Evolutionary conservation across 2,888 invertebrate genomes (phyloP).

Genomic region (Ametastegia equiseti): DNA sequence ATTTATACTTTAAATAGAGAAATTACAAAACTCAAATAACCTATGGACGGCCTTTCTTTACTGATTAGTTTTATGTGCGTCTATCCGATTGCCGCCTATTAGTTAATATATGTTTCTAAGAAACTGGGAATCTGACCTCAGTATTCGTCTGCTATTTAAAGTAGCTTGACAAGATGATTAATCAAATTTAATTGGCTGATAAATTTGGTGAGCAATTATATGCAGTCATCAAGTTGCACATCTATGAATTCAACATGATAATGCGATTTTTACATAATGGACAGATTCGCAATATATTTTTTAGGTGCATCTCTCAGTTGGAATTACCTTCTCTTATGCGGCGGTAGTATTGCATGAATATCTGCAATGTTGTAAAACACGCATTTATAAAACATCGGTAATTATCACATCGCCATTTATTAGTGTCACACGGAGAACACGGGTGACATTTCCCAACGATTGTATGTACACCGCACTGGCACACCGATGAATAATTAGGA

Average conservation of each 20-base stretch:
- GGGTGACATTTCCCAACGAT: not conserved
- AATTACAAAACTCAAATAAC: no score
- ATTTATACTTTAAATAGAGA: no score
- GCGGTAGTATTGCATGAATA: constrained; percentile 7
- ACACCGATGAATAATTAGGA: not conserved
- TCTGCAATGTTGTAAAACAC: not conserved
- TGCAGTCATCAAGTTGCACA: no score
- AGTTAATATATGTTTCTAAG: no score
- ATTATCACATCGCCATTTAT: constrained; percentile 24
- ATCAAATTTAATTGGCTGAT: not conserved
- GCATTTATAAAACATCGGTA: not conserved
- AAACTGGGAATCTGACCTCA: not conserved
- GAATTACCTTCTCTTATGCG: constrained; percentile 17
- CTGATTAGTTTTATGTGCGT: no score
- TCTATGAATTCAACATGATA: not conserved
- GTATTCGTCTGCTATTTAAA: not conserved
- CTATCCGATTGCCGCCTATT: no score
- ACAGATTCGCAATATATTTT: not conserved
- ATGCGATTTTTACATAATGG: not conserved
- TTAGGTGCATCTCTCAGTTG: not conserved
- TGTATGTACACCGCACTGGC: not conserved
- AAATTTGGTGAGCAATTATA: not conserved
- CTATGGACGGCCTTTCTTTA: no score
- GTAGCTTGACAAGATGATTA: not conserved
- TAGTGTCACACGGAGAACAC: not conserved